Percentiles rank a stretch among this genome's conserved stretches.
These are phyloP conservation scores for Sminthurinus signatus DNA, from an alignment of 1,140 invertebrate genomes.

Conservation along the genomic window DNA sequence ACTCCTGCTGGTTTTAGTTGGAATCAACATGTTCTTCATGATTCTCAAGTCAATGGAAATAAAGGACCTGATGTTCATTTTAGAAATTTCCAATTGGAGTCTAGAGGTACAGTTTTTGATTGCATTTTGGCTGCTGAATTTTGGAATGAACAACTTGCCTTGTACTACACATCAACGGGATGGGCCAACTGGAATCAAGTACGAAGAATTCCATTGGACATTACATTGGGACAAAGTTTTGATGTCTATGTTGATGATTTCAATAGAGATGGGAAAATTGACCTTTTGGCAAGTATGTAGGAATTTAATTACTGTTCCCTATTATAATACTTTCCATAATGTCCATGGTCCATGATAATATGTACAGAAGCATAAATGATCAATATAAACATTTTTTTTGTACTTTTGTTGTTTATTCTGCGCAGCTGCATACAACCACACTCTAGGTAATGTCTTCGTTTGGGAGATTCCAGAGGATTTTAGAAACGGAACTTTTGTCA, in stretches of 20 bases:
- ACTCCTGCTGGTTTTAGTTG: conserved; percentile 40
- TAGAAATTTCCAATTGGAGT: conserved; percentile 41
- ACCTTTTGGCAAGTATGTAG: conserved; percentile 43
- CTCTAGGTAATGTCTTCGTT: conserved; percentile 43
- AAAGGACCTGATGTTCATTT: conserved; percentile 46
- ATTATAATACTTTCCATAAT: too few relatives aligned
- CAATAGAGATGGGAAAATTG: conserved; percentile 45
- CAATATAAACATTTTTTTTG: too few relatives aligned
- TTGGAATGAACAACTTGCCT: conserved; percentile 43
- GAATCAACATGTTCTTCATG: conserved; percentile 43
- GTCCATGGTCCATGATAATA: too few relatives aligned
- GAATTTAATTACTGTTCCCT: too few relatives aligned
- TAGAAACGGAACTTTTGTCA: conserved; percentile 43
- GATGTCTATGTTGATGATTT: conserved; percentile 46
- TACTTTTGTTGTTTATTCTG: too few relatives aligned
- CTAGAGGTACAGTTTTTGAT: conserved; percentile 42
- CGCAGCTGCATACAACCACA: conserved; percentile 43
- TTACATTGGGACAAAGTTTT: conserved; percentile 45
- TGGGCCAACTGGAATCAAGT: conserved; percentile 45
- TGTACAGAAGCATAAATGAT: too few relatives aligned
- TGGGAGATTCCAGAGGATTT: conserved; percentile 47
- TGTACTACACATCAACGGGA: conserved; percentile 44
- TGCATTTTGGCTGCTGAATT: conserved; percentile 46
- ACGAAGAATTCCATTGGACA: conserved; percentile 44
- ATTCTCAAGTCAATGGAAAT: background rate